These are phyloP conservation scores for Poeciliopsis turrubarensis DNA, from an alignment of 2,113 vertebrate genomes.

Conservation along the genomic window DNA sequence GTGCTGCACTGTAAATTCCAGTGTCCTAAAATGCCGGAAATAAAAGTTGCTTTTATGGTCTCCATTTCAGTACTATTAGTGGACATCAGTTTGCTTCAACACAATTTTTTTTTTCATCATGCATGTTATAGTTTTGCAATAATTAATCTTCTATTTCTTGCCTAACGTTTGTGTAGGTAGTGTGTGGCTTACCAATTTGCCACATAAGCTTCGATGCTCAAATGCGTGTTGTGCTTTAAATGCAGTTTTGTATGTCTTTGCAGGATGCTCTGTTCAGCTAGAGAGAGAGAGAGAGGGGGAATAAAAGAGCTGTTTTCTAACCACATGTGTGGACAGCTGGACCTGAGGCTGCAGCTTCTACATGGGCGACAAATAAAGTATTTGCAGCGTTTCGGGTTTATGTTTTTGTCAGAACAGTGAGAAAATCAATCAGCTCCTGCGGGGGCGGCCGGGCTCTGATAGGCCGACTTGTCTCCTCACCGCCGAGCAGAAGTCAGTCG, in stretches of 20 bases:
- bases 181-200: conserved; percentile 9
- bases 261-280: conserved; percentile 8
- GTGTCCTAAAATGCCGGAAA: conserved; percentile 13
- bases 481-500: conserved; percentile 67
- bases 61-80: not conserved
- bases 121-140: not conserved
- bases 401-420: conserved; percentile 55
- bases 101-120: too few relatives aligned
- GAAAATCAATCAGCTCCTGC: conserved; percentile 68
- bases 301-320: conserved; percentile 1
- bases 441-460: conserved; percentile 53
- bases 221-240: not conserved
- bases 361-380: conserved; percentile 49
- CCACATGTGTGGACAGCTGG: conserved; percentile 26
- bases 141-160: not conserved
- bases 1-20: conserved; percentile 22
- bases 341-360: conserved; percentile 23
- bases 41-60: conserved; percentile 1
- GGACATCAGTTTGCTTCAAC: not conserved
- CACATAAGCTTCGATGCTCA: not conserved
- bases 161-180: not conserved
- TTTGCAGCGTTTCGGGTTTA: conserved; percentile 43
- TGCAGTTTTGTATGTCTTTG: not conserved
- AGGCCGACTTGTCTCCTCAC: conserved; percentile 44
- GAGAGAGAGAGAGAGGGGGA: not conserved